Percentiles rank a stretch among this genome's conserved stretches.
Conservation (phyloP, 1,140 invertebrate genomes). For the Steinernema feltiae region DNA sequence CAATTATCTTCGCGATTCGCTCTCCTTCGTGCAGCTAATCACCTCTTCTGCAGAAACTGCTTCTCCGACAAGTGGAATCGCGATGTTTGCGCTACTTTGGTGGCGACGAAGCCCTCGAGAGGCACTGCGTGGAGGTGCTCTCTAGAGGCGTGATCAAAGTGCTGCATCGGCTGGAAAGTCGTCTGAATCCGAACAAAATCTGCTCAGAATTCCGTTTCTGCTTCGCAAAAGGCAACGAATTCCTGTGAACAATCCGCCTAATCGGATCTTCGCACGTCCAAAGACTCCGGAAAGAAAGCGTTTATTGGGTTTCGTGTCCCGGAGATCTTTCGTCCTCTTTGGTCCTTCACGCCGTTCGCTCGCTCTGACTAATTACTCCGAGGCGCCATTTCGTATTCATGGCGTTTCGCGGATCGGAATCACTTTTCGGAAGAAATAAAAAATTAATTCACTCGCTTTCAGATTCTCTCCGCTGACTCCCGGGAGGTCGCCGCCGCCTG, state of each 20-base stretch:
- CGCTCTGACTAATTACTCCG: background rate
- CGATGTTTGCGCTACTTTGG: background rate
- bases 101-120: background rate
- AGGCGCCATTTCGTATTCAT: constrained; percentile 2
- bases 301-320: background rate
- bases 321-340: background rate
- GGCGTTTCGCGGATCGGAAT: background rate
- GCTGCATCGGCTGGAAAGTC: background rate
- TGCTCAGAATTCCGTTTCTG: background rate
- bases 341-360: background rate
- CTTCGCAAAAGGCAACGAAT: background rate
- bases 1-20: background rate
- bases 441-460: background rate
- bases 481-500: too few relatives aligned
- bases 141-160: background rate
- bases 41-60: background rate
- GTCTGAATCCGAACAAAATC: background rate
- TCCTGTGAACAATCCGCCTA: too few relatives aligned
- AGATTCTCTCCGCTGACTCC: background rate
- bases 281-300: background rate
- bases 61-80: background rate
- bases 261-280: background rate
- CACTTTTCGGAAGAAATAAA: background rate
- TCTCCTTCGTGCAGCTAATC: too few relatives aligned
- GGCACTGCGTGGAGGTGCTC: background rate